Evolutionary conservation across 2,797 vertebrate genomes (phyloP), one percentile per base, ranked within the genome.

Genomic region (Adrianichthys oophorus): DNA sequence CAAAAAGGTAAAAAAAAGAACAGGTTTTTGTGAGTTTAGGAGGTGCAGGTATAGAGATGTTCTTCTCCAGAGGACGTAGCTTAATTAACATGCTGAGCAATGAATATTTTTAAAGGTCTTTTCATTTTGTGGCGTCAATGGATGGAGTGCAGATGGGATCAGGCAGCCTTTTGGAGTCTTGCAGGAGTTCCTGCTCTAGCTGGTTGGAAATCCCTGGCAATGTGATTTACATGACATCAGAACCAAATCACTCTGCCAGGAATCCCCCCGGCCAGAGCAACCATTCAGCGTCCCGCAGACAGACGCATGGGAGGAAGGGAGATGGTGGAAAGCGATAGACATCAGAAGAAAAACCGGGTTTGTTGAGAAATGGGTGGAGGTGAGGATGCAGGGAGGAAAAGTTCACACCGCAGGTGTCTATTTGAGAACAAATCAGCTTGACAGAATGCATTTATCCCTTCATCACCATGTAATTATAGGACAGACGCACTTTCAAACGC

Each of bases 191-290:
- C 75, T 88, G 90, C 85, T 91, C 76, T 85, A 89, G 90, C 90
- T 91, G 85, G 92, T 93, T 93, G 92, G 93, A 93, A 94, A 94
- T 94, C 93, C 93, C 93, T 94, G 93, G 93, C 93, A 94, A 94
- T 94, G 93, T 94, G 93, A 94, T 94, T 94, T 94, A 85, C 63
- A 89, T 92, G 79, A 90, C 76, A 91, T 90, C 88, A 89, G 86
- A 86, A 89, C 74, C 87, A 94, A 94, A 94, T 94, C 93, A 94
- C 93, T 93, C 92, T 92, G 92, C 93, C 93, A 94, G 93, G 93
- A 94, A 94, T 93, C 93, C 93, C 89, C 89, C 92, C 91, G 90
- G 84, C 90, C 78, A 83, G 81, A 89, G 82, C 90, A 89, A 72
- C 65, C 59, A 59, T 57, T 64, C 56, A 59, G 59, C 50, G 48